Evolutionary conservation across 30 jellyfish, hydroid and myxozoan genomes (phyloP), one percentile per base, ranked within the genome.

Genomic region (Aurelia aurita complex sp. Pacific): DNA sequence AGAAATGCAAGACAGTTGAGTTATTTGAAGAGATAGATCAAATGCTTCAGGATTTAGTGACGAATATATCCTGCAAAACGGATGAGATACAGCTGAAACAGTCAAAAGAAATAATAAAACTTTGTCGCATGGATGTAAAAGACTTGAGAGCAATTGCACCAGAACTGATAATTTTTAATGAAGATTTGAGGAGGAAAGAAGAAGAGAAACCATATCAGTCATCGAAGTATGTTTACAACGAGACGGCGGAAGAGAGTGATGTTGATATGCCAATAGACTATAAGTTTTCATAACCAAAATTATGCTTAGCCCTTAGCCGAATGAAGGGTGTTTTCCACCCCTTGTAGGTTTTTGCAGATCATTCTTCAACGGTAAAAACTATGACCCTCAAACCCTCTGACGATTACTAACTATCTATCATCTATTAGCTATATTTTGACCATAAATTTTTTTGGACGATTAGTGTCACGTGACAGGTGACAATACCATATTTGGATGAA

Each of bases 211-310:
- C 59, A 57, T 17, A 38, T 55, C 32, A 70, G 15, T 4, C 46
- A 38, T 40, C 18, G 4, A 34, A 15, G 10, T 29, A 42, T 12
- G 46, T 14, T 17, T 18, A 76, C 59, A 9, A 76, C 0, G 77
- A 60, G 34, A 4, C 75, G 10, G 19, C 81, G 10, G 89, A 80
- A 12, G 88, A 64, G 1, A n/a, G 17, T 18, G 42, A 71, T 16
- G 52, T 33, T 10, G 88, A 77, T 59, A 77, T 77, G 88, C 88
- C 88, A 17, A 77, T 77, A 4, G 77, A 77, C 35, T 62, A 62
- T 10, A 63, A 42, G 50, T 23, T 40, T 10, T 78, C 79, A 6
- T 65, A 18, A 46, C 11, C 1, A 46, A 9, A 46, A 6, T 9
- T 6, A 38, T 23, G 29, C 29, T 23, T 23, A 23, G 29, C 29